Percentiles rank a stretch among this genome's conserved stretches.
Conservation (phyloP, 2,113 vertebrate genomes). For the Rhizomys pruinosus region DNA sequence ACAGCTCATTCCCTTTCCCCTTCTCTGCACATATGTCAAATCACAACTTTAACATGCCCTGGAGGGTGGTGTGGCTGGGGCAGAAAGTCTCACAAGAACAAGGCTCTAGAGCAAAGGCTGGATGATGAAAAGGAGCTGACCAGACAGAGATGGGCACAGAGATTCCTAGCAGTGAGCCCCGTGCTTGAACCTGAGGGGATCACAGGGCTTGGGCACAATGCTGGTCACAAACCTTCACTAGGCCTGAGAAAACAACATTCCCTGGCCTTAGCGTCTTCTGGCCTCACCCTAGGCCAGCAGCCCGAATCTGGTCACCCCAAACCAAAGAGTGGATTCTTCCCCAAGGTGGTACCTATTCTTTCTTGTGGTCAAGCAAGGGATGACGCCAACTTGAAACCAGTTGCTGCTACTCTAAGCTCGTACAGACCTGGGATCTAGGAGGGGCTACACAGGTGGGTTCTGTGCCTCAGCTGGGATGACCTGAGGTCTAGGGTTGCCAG, state of each 20-base stretch:
- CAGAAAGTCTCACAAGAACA: neutral
- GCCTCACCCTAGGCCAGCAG: neutral
- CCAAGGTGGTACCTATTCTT: neutral
- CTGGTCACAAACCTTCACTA: neutral
- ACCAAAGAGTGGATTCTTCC: neutral
- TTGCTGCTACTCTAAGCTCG: no score
- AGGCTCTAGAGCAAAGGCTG: neutral
- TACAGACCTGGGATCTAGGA: neutral
- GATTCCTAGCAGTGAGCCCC: neutral
- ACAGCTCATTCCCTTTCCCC: neutral
- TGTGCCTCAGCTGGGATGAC: neutral
- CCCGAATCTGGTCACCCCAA: neutral
- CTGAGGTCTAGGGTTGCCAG: neutral
- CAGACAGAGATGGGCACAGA: neutral
- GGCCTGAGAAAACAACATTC: neutral
- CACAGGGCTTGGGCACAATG: no score
- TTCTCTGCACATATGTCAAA: no score
- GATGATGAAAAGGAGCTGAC: no score
- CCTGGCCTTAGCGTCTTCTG: neutral
- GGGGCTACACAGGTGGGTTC: neutral
- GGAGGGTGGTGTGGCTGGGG: neutral
- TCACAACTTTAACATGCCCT: rapidly evolving
- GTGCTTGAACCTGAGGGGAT: neutral
- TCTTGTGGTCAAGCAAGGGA: neutral
- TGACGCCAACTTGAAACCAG: neutral